Evolutionary conservation across 2,113 vertebrate genomes (phyloP), one percentile per base, ranked within the genome.

Genomic region (Saiga tatarica): DNA sequence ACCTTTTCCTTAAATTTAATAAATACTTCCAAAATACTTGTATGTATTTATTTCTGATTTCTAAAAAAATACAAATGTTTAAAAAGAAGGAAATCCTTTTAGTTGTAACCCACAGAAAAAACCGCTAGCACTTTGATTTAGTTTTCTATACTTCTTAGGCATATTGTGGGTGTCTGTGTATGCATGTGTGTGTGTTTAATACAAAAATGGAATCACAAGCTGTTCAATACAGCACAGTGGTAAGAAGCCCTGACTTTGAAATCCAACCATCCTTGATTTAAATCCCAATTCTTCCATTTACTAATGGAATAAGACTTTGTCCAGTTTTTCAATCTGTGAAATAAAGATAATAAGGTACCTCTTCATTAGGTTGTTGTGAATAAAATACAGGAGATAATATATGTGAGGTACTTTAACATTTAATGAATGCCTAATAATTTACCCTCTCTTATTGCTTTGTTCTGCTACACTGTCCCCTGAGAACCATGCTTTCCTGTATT

Each of bases 1-100:
- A 74, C 17, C 26, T 89, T 87, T 96, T 90, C 21, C 36, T n/a
- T 91, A 85, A 97, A 92, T 71, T 71, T 47, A 85, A 42, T 87
- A 83, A 83, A 64, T 11, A 67, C 6, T 76, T n/a, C 26, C 47
- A 25, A 90, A 82, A 81, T 36, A 84, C 9, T 83, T 4, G 67
- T 59, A 11, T 93, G 4, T 78, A 1, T 85, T 67, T 82, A 95
- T 52, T 84, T 79, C 57, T 42, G 42, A 33, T 95, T 87, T 59
- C 2, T 12, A 60, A 91, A 85, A 59, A 89, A 45, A 2, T 85
- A 88, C 39, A 71, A 42, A 64, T 95, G 14, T 55, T 76, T 59
- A 45, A 47, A 53, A 79, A 83, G n/a, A 64, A 89, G 85, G 74
- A 57, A n/a, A 71, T 50, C 10, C 6, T 52, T 39, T 13, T 52